Conservation (phyloP, 2,797 vertebrate genomes). For the Pempheris klunzingeri region DNA sequence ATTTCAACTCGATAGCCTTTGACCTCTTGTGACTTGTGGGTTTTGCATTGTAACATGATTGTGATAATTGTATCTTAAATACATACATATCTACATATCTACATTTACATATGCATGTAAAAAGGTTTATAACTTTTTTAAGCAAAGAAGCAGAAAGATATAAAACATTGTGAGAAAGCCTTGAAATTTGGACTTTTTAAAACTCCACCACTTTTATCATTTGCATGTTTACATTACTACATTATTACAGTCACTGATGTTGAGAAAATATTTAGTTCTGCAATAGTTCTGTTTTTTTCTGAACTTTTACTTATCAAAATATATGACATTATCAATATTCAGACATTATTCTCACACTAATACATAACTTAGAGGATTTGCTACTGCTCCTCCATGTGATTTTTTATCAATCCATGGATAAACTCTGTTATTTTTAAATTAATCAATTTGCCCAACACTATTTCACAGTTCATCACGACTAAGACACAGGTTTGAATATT, state of each 20-base stretch:
- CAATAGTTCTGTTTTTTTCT: not conserved
- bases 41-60: not conserved
- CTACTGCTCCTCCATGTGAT: not conserved
- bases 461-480: not conserved
- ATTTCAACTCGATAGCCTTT: not conserved
- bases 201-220: not conserved
- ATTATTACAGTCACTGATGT: not conserved
- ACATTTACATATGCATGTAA: not conserved
- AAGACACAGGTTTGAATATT: not conserved
- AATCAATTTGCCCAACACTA: not conserved
- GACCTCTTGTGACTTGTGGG: not conserved
- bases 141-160: not conserved
- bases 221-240: not conserved
- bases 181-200: slow-evolving; percentile 1
- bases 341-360: not conserved
- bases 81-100: no score
- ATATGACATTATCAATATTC: no score
- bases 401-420: not conserved
- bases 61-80: no score
- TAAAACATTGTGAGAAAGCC: not conserved
- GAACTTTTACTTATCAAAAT: no score
- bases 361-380: not conserved
- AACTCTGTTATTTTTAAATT: not conserved
- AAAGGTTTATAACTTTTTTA: not conserved
- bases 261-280: not conserved